Evolutionary conservation across 2,888 invertebrate genomes (phyloP), one percentile per base, ranked within the genome.

Genomic region (Taphrorychus bicolor): DNA sequence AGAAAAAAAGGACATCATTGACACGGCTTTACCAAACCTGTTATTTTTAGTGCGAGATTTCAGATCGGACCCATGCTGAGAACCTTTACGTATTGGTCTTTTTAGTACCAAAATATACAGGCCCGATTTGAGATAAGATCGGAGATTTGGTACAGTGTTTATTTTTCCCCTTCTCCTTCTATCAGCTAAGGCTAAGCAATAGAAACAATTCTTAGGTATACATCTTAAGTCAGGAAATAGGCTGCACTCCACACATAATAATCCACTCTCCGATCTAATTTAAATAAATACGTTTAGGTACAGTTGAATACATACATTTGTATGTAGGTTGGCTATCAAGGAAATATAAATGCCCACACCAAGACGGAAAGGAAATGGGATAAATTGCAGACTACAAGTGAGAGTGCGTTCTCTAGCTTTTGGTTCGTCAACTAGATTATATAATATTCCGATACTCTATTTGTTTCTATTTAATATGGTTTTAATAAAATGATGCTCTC

Each of bases 311-410:
- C 32, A 32, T 32, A 11, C 32, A 32, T 32, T 9, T 32, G 32
- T 32, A 45, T 17, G 45, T 45, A 45, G 45, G 45, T 16, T 17
- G 45, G 45, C 14, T 45, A 45, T 45, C 45, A 45, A 45, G 45
- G 45, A 45, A 45, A 45, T 45, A 17, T 45, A 17, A 45, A 45
- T 45, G 45, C 45, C 45, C 45, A 45, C 45, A 45, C 45, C 32
- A 32, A 32, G 32, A 32, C 32, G 11, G 17, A 45, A 45, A 45
- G 45, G 45, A 45, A 45, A 45, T 45, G 14, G 45, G 14, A 45
- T 45, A 45, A 45, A 45, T 17, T 45, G 45, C 45, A 45, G 17
- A 45, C 9, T 45, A 32, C 32, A 32, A 32, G 32, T 32, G 32
- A 7, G 11, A 3, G 32, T 3, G 11, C 32, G 32, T 32, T 11